Evolutionary conservation across 2,888 invertebrate genomes (phyloP), one percentile per base, ranked within the genome.

Genomic region (Aplocera efformata): DNA sequence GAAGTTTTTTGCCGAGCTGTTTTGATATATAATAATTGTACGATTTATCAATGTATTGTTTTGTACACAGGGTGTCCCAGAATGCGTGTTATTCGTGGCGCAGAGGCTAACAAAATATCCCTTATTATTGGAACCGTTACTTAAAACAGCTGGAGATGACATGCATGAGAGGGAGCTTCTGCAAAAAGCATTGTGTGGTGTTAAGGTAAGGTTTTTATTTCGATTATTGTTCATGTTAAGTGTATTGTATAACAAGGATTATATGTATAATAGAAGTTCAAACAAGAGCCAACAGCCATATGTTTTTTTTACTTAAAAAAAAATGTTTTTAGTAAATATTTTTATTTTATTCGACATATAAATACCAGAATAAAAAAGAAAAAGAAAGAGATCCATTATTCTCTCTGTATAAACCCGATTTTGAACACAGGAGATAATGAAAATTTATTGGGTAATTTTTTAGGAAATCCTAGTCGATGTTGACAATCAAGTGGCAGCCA

Each of bases 21-120:
- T n/a, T n/a, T n/a, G n/a, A n/a, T n/a, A n/a, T 13, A 28, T 8
- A 7, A 20, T 20, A 8, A 17, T 17, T 6, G 5, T 6, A 9
- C 13, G 2, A 28, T 10, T n/a, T n/a, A n/a, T n/a, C n/a, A 17
- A 8, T 10, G 5, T 10, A 2, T 30, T 5, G 13, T 25, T 32
- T 7, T 32, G 7, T 33, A 6, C 23, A 17, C 70, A 88, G 86
- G 98, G 98, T 45, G 96, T 98, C 34, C 97, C 98, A 0, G 98
- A 98, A 78, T 98, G 98, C 74, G 96, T 98, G 59, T 77, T 98
- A 42, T 96, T 98, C 78, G 98, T 98, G 7, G 98, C 98, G 0
- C 98, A 98, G 77, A 90, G 98, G 53, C 90, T 98, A 27, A 98
- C 98, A 7, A 98, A 98, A 70, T 98, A 98, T 82, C 98, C 98